Base-by-base conservation (phyloP, 2,888 invertebrate species). In the Andrena camellia region DNA sequence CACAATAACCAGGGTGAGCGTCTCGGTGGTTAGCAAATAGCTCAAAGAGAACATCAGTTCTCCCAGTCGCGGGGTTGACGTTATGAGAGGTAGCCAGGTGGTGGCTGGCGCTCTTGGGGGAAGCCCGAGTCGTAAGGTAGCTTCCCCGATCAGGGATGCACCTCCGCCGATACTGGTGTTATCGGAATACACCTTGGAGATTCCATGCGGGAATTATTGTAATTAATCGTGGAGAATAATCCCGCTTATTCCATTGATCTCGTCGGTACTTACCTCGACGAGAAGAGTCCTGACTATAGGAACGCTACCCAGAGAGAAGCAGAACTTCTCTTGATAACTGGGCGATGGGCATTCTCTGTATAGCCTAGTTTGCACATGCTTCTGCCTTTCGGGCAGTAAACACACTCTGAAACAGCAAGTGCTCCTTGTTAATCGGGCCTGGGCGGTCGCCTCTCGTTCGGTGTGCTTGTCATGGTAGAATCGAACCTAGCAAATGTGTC, bases 1-100 rank as follows among this genome's bases (percentile, higher is more conserved):
- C 0, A 97, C 97, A 20, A 97, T 95, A 23, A 97, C 97, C 26
- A 97, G 96, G 1, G 97, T 97, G 26, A 97, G 95, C 69, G 97
- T 95, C 93, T 97, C 97, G 8, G 97, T 97, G 3, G 97, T 97
- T 23, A 97, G 97, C 83, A 97, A 95, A 92, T 97, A 97, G 90
- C 97, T 97, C 67, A 97, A 93, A 0, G 97, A 97, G 93, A 97
- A 97, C 96, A 97, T 96, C 26, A 97, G 94, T 92, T 97, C 97
- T 7, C 97, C 97, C 91, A 96, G 96, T 91, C 96, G 96, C 5
- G 96, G 93, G 20, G 87, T 86, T 4, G 97, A 96, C 91, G 97
- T 97, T 0, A 96, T 95, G 2, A 97, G 94, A 1, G 97, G 96
- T 78, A 97, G 95, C 97, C 97, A 97, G n/a, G 97, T 97, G 69